Conservation (phyloP, 2,888 invertebrate species). For the Cancer borealis region DNA sequence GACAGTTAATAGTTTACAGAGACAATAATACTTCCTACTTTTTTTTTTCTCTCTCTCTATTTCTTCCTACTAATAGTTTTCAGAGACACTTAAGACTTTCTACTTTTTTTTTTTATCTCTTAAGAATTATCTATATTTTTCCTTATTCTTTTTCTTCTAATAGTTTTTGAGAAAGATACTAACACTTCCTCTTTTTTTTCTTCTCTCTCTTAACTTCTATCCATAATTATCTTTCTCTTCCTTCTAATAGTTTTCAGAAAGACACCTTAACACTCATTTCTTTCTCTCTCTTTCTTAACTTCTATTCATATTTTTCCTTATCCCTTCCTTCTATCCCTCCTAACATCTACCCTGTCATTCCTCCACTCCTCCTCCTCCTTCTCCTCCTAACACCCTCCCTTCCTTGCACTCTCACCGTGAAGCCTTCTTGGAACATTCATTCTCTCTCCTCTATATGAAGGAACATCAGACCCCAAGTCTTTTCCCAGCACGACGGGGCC, state of each 20-base stretch:
- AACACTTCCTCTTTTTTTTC: not conserved
- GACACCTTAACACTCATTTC: not conserved
- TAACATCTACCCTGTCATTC: too few relatives aligned
- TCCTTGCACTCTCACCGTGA: not conserved
- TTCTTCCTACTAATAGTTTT: too few relatives aligned
- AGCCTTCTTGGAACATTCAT: not conserved
- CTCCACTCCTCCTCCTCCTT: not conserved
- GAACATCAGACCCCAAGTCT: not conserved
- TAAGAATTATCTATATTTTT: too few relatives aligned
- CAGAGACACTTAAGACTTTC: too few relatives aligned
- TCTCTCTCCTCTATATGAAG: not conserved
- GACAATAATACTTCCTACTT: too few relatives aligned
- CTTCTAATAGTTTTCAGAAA: too few relatives aligned
- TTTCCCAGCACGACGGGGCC: not conserved
- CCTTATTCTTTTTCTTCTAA: too few relatives aligned
- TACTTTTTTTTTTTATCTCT: too few relatives aligned
- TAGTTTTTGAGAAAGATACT: too few relatives aligned
- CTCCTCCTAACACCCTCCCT: not conserved
- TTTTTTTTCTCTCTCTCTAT: too few relatives aligned
- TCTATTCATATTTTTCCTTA: not conserved
- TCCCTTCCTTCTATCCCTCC: not conserved
- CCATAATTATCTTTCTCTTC: not conserved
- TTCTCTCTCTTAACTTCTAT: not conserved
- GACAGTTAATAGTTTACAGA: too few relatives aligned
- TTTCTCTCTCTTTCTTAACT: not conserved